phyloP scores from a whole-genome alignment of 2,797 vertebrate species.

The Mus caroli region DNA sequence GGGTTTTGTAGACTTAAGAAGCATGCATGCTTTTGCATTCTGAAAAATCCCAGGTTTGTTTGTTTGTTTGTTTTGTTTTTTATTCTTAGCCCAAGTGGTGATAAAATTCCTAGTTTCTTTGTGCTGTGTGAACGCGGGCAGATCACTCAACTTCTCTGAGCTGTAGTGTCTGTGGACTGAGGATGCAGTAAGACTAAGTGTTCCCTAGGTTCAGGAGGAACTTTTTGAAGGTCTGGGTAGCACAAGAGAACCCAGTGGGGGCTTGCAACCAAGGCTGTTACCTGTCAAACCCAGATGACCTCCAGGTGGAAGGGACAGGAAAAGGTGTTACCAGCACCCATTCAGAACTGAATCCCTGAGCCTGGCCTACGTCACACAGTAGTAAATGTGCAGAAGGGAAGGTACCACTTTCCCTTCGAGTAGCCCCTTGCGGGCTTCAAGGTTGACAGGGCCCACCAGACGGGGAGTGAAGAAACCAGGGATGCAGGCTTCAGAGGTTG shows the following conservation, averaged over 20 bases:
- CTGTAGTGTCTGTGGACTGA: not conserved
- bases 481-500: not conserved
- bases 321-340: not conserved
- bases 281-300: not conserved
- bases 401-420: not conserved
- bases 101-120: not conserved
- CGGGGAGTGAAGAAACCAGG: not conserved
- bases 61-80: not conserved
- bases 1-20: not conserved
- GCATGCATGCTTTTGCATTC: not conserved
- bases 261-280: not conserved
- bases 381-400: not conserved
- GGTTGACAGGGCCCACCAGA: not conserved
- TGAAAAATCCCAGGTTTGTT: not conserved
- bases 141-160: conserved; percentile 53
- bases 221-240: not conserved
- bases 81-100: not conserved
- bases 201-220: not conserved
- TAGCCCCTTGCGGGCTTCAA: not conserved
- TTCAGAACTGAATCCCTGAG: not conserved
- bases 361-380: not conserved
- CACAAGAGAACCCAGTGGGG: not conserved
- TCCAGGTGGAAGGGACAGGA: not conserved
- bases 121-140: conserved; percentile 23
- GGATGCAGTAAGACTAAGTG: not conserved